Conservation (phyloP, 2,888 invertebrate genomes). For the Drosophila putrida region DNA sequence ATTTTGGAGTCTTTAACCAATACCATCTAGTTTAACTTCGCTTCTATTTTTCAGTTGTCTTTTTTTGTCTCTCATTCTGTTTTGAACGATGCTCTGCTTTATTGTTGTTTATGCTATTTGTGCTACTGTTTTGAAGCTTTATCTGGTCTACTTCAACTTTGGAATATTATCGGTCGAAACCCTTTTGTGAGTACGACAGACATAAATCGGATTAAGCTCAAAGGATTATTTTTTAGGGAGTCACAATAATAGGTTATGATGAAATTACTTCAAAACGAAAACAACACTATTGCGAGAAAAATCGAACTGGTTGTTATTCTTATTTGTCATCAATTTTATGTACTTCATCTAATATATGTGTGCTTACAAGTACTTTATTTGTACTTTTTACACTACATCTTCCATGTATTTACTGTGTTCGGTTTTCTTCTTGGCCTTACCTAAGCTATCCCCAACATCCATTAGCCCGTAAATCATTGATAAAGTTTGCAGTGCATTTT, state of each 20-base stretch:
- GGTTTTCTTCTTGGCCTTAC: neutral
- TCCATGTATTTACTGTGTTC: neutral
- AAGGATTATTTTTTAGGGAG: conserved; percentile 32
- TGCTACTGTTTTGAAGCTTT: conserved; percentile 47
- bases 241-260: conserved; percentile 23
- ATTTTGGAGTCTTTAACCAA: conserved; percentile 40
- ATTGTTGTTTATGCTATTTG: conserved; percentile 48
- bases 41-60: conserved; percentile 1
- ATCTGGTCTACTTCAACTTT: conserved; percentile 53
- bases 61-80: neutral
- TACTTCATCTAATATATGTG: neutral
- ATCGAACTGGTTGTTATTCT: neutral
- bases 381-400: conserved; percentile 8
- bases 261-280: conserved; percentile 32
- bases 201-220: conserved; percentile 60
- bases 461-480: conserved; percentile 54
- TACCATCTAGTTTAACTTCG: conserved; percentile 13
- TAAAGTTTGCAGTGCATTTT: conserved; percentile 37
- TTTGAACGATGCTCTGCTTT: conserved; percentile 34
- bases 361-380: neutral
- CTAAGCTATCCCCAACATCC: conserved; percentile 48
- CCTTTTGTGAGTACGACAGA: conserved; percentile 41
- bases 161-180: conserved; percentile 46
- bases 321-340: neutral
- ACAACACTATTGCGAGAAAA: neutral